Percentiles rank a stretch among this genome's conserved stretches.
phyloP scores from a whole-genome alignment of 2,113 vertebrate genomes.

The Montifringilla adamsi region DNA sequence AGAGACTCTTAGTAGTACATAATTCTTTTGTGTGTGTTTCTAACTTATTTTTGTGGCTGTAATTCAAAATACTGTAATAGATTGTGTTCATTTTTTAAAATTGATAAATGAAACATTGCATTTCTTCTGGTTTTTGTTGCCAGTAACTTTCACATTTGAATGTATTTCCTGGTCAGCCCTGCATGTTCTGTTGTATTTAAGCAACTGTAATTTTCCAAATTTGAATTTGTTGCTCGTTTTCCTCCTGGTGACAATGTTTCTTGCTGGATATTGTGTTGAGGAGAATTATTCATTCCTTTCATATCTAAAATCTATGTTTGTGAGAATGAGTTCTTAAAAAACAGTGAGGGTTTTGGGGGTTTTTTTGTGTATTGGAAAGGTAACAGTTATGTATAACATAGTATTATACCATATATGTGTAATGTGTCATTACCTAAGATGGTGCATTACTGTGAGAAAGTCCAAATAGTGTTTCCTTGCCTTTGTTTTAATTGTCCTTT shows the following conservation, averaged over 20 bases:
- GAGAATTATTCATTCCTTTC: neutral
- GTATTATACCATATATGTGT: neutral
- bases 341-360: no score
- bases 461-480: neutral
- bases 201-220: neutral
- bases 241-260: neutral
- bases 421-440: neutral
- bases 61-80: conserved; percentile 48
- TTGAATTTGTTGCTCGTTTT: neutral
- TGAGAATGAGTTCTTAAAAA: neutral
- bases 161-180: neutral
- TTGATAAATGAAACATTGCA: neutral
- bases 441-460: neutral
- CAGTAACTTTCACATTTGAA: neutral
- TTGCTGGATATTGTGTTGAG: neutral
- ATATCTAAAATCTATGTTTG: neutral
- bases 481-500: neutral
- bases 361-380: neutral
- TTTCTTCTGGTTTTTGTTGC: conserved; percentile 23
- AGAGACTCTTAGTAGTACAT: neutral
- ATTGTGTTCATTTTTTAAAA: conserved; percentile 28
- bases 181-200: neutral
- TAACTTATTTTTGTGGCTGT: conserved; percentile 49
- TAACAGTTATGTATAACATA: neutral
- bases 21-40: conserved; percentile 24